phyloP scores from a whole-genome alignment of 2,113 vertebrate genomes.

The Myrmophylax atrothorax region DNA sequence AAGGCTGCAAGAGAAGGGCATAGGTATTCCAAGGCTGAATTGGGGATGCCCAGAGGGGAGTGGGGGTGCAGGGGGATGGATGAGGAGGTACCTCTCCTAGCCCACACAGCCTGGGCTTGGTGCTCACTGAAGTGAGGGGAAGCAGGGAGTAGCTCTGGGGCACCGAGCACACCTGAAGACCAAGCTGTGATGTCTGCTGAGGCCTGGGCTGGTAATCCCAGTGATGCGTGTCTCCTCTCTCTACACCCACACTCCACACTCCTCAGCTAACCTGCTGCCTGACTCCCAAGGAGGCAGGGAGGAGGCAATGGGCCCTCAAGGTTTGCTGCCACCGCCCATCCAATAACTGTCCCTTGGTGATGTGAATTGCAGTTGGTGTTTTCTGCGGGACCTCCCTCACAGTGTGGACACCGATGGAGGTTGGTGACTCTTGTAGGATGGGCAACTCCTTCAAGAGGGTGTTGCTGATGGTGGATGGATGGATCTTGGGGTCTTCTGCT shows the following conservation, averaged over 20 bases:
- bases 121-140: not conserved
- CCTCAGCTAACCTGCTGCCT: not conserved
- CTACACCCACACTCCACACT: not conserved
- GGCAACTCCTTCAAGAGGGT: not conserved
- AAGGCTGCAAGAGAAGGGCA: not conserved
- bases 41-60: not conserved
- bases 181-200: accelerated
- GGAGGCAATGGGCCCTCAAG: not conserved
- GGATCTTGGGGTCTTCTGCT: not conserved
- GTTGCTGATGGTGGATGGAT: not conserved
- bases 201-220: not conserved
- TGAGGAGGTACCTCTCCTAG: not conserved
- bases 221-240: not conserved
- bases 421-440: not conserved
- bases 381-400: not conserved
- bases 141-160: not conserved
- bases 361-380: not conserved
- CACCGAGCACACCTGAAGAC: not conserved
- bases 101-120: not conserved
- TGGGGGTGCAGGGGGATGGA: not conserved
- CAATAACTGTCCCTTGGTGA: not conserved
- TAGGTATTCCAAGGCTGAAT: not conserved
- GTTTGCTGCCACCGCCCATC: not conserved
- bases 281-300: not conserved
- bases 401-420: not conserved